Evolutionary conservation across 2,888 invertebrate species (phyloP), one percentile per base, ranked within the genome.

Genomic region (Cryptocheilus praepositus): DNA sequence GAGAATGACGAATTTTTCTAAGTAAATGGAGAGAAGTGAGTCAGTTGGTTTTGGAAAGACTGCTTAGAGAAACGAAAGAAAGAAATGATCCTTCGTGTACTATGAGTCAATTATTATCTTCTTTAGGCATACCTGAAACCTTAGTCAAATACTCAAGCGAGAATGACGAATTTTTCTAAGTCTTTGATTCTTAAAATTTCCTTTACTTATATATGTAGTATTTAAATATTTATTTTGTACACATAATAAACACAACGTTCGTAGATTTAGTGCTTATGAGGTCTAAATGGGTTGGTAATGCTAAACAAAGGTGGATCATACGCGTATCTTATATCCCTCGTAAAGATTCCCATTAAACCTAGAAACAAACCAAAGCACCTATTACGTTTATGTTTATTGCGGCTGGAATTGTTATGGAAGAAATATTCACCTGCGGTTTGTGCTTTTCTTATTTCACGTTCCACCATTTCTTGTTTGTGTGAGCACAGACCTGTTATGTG

Each of bases 401-500:
- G n/a, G n/a, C n/a, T n/a, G n/a, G 15, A 61, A 45, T 18, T 8
- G 4, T 13, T 22, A 4, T 55, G 53, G n/a, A 53, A 28, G 16
- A 46, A 21, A 15, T 21, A 19, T 0, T 15, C 49, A 80, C 95
- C 96, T 81, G 94, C 92, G 79, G 89, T 91, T 85, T 95, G 94
- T 0, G 98, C 94, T 84, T 94, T 94, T 0, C 80, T 82, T 45
- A 98, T 95, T 86, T 96, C 95, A 4, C 82, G 85, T 85, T 95
- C 93, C 0, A 98, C 92, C 77, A 91, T 89, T 53, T 90, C 90
- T 81, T 98, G 98, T 86, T 97, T 96, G 7, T 89, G 86, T 84
- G 92, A 92, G 86, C 99, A 99, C 52, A 99, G 91, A 0, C 99
- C 97, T 3, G 99, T 99, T 51, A 99, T 95, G 82, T 98, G 96